phyloP scores from a whole-genome alignment of 2,113 vertebrate genomes.

The Dicaeum eximium region DNA sequence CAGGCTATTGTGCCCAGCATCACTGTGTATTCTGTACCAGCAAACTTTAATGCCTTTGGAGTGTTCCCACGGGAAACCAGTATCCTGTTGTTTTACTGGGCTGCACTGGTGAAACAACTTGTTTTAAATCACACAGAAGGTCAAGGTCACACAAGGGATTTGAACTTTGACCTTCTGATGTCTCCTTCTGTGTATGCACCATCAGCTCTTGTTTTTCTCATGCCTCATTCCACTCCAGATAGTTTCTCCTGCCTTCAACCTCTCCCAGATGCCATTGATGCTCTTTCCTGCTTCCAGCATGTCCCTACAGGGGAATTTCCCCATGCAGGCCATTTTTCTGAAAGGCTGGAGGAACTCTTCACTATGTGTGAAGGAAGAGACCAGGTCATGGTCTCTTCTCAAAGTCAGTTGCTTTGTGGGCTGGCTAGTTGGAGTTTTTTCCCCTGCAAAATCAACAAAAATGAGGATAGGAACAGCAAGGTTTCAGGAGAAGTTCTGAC shows the following conservation, averaged over 20 bases:
- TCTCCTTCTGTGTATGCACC: neutral
- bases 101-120: neutral
- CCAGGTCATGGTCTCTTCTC: rapidly evolving
- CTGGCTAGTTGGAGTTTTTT: neutral
- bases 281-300: neutral
- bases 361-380: neutral
- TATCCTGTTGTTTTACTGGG: neutral
- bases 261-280: neutral
- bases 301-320: neutral
- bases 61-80: neutral
- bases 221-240: neutral
- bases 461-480: neutral
- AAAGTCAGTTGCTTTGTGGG: neutral
- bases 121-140: neutral
- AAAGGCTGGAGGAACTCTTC: neutral
- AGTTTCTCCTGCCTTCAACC: neutral
- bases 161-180: neutral
- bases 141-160: neutral
- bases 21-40: neutral
- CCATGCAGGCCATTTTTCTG: rapidly evolving
- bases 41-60: neutral
- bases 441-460: neutral
- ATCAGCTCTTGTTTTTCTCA: neutral
- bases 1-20: neutral
- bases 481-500: neutral